Conservation (phyloP, 1,140 invertebrate genomes). For the Penaeus chinensis region DNA sequence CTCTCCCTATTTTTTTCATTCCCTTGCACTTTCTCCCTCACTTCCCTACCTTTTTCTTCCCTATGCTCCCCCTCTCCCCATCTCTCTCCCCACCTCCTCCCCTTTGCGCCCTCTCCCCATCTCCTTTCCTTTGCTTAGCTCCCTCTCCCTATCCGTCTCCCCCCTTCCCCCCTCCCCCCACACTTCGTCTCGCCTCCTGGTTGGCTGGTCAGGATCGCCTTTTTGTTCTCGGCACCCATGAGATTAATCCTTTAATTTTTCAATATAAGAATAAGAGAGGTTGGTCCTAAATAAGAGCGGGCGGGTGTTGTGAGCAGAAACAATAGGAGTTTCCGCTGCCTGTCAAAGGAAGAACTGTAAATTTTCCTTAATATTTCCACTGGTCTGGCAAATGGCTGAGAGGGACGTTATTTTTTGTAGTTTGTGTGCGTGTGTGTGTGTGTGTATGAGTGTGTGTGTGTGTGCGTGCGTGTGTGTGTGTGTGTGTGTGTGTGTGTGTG, state of each 20-base stretch:
- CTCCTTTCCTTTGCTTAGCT: neutral
- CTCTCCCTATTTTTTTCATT: neutral
- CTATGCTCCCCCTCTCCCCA: neutral
- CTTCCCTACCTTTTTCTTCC: neutral
- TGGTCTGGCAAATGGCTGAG: constrained; percentile 45
- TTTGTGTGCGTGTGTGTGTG: neutral
- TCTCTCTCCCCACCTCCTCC: neutral
- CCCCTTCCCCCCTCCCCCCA: neutral
- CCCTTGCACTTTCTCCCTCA: neutral
- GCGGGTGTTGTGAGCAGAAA: constrained; percentile 43
- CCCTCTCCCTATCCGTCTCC: neutral
- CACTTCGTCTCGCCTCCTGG: neutral
- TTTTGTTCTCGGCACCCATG: constrained; percentile 6
- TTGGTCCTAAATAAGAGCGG: constrained; percentile 40
- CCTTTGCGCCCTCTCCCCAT: neutral
- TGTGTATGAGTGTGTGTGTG: neutral
- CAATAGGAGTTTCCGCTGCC: constrained; percentile 45
- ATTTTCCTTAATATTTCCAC: constrained; percentile 50
- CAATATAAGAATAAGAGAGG: constrained; percentile 2
- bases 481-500: no score
- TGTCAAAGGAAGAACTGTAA: constrained; percentile 45
- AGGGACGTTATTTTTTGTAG: constrained; percentile 29
- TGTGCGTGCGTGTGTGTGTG: no score
- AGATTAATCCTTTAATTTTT: constrained; percentile 37
- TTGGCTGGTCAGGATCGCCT: neutral